Base-by-base conservation (phyloP, 2,888 invertebrate genomes). In the Prenolepis imparis region DNA sequence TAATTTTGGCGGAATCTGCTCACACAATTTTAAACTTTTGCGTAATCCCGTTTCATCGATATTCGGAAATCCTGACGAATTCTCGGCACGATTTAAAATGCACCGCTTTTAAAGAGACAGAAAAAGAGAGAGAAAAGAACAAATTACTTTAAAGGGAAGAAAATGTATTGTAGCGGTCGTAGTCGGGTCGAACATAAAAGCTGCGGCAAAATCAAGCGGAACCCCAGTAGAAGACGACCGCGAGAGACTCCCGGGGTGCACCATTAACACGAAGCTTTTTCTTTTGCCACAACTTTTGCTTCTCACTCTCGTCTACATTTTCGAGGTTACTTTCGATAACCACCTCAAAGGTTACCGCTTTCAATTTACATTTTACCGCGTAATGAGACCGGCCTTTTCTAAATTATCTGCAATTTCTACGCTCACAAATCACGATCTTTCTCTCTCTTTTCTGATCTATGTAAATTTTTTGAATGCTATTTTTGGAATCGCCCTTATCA, bases 131-230 rank as follows among this genome's bases (percentile, higher is more conserved):
- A 41, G 41, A 12, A 15, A 74, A 11, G 57, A 44, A 66, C 68
- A 59, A 70, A 80, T 80, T 61, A 80, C 78, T 70, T 68, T 68
- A 70, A 80, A 80, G 36, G 24, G 24, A 12, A 80, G 70, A 28
- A 80, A 80, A 61, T 80, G 59, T 80, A 80, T 78, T 78, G 68
- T 68, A 59, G 44, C 9, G 59, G 12, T 48, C 41, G 77, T 67
- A 12, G 28, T 59, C 24, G 67, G 6, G 59, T 68, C 36, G 44
- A 68, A 36, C 59, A 70, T 57, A 80, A 80, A 80, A 80, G 59
- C 68, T 36, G 12, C 59, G 44, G 24, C 32, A 80, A 70, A 80
- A 80, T 80, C 44, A 80, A 61, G 68, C n/a, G 44, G 59, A 70
- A 68, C 44, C 59, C 41, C 12, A 44, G n/a, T 59, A 32, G 32